Evolutionary conservation across 2,888 invertebrate genomes (phyloP), one percentile per base, ranked within the genome.

Genomic region (Aromia moschata): DNA sequence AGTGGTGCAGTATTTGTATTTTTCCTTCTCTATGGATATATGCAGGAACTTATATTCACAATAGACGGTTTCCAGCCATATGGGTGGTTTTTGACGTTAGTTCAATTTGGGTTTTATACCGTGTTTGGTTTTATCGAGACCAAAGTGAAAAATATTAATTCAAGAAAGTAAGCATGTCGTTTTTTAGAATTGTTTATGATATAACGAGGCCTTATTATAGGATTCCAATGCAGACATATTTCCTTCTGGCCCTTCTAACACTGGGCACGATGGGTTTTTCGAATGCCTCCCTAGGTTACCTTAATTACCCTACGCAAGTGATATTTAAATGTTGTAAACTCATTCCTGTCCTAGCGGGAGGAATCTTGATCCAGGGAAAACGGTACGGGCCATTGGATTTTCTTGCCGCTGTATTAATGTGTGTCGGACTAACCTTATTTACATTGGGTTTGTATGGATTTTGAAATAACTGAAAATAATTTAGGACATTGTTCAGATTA

Each of bases 241-340:
- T 87, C 44, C 76, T 95, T 38, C 81, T 98, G 62, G 96, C 96
- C 38, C 84, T 92, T 1, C 82, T 97, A 44, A 96, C 97, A 0
- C 84, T 98, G 11, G 95, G 94, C 1, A 98, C 98, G 1, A 98
- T 98, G 95, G 94, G 96, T 0, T 86, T 97, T 63, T 97, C 97
- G 1, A 98, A 98, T 80, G 88, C 96, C 2, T 94, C 97, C 1
- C 84, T 98, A 9, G 96, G 94, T 45, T 96, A 95, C 79, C 84
- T 98, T 9, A 98, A 98, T 80, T 98, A 97, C 80, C 97, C 98
- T 0, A 98, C 97, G 0, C 96, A 96, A 84, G 90, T 98, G 37
- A 97, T 98, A 72, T 98, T 98, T 78, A 98, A 98, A 80, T 96
- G 96, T 78, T 98, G 98, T 80, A 98, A 98, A 79, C 84, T 98